Evolutionary conservation across 1,140 invertebrate species (phyloP), one percentile per base, ranked within the genome.

Genomic region (Ceratosolen fusciceps): DNA sequence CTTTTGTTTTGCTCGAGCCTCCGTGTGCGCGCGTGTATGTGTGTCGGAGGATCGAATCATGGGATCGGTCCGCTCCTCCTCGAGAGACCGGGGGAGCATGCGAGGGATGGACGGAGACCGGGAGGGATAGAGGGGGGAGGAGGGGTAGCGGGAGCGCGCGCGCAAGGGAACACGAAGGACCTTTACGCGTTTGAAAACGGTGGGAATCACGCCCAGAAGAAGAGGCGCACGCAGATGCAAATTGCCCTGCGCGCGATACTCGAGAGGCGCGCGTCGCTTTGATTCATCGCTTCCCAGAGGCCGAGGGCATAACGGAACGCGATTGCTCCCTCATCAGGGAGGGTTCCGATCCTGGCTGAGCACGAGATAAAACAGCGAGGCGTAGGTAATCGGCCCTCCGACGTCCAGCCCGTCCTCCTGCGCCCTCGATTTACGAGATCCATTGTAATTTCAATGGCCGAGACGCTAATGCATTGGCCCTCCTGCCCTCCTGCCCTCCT

Each of bases 261-360:
- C 39, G 19, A 49, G 47, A 37, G 14, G 47, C 47, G 43, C 68
- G 68, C 68, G 68, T 71, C 39, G 67, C 67, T 70, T 70, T 70
- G 43, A 65, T 65, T 52, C 26, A 71, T 54, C 68, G 68, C 47
- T 26, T 65, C 60, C 43, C 37, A 47, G 47, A 29, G 39, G 67
- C 67, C 67, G 31, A 73, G 52, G 19, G 47, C 47, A 39, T 58
- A 77, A 49, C 67, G 52, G 52, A 71, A 60, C n/a, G 37, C 76
- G 67, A 77, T 77, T 77, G 74, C 74, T 77, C 74, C 74, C 49
- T 77, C 74, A 77, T 77, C 74, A 77, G 74, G 29, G 39, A 52
- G 19, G 60, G 62, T 21, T 43, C 39, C 10, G 29, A 62, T 43
- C 7, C 24, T 19, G 24, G n/a, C 10, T 16, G n/a, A 47, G n/a